Evolutionary conservation across 2,888 invertebrate species (phyloP).

Genomic region (Danaus chrysippus): DNA sequence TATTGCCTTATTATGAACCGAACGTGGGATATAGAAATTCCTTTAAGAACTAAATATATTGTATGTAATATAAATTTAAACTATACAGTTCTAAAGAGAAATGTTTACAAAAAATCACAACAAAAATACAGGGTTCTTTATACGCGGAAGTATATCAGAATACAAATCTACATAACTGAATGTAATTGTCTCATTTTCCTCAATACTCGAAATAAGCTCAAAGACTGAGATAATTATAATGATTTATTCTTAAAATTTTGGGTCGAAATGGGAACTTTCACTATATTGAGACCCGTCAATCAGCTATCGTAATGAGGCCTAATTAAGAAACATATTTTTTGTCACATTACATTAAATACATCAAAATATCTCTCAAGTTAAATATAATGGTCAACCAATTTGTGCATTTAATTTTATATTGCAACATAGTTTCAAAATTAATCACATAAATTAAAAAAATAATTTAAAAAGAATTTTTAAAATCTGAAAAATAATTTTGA

Average conservation of each 20-base stretch:
- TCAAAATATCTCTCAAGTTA: constrained; percentile 28
- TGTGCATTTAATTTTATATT: not conserved
- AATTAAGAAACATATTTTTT: constrained; percentile 37
- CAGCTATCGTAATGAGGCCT: constrained; percentile 33
- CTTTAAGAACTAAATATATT: not conserved
- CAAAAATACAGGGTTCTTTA: not conserved
- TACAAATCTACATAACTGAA: not conserved
- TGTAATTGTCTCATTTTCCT: constrained; percentile 6
- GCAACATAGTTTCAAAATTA: no score
- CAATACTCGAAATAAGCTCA: constrained; percentile 3
- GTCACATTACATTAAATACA: constrained; percentile 31
- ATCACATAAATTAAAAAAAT: no score
- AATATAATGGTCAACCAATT: not conserved
- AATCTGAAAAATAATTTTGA: no score
- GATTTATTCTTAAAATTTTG: constrained; percentile 23
- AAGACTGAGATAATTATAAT: constrained; percentile 21
- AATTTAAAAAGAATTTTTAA: no score
- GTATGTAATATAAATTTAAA: no score
- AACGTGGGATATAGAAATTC: not conserved
- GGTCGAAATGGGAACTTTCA: constrained; percentile 32
- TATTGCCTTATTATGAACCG: constrained; percentile 32
- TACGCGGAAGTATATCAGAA: not conserved
- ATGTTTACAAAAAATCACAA: no score
- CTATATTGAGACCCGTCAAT: constrained; percentile 28
- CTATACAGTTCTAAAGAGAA: no score